phyloP scores from a whole-genome alignment of 1,140 invertebrate genomes.

The Eulimnadia texana region DNA sequence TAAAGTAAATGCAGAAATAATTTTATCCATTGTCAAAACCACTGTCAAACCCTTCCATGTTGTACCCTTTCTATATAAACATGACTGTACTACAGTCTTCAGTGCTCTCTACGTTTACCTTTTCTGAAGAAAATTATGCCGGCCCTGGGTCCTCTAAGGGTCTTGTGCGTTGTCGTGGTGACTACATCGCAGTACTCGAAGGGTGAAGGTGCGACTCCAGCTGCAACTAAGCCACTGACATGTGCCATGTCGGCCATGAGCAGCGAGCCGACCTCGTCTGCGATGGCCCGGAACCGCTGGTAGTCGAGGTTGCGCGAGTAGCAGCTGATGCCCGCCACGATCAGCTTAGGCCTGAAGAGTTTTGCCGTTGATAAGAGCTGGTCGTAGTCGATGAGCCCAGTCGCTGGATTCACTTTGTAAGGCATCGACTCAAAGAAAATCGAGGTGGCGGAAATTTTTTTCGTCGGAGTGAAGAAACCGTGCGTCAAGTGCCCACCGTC shows the following conservation, averaged over 20 bases:
- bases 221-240: constrained; percentile 79
- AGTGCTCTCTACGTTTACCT: constrained; percentile 24
- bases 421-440: constrained; percentile 98
- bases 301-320: constrained; percentile 64
- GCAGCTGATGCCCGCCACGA: constrained; percentile 83
- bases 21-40: too few relatives aligned
- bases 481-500: constrained; percentile 95
- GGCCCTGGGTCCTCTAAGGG: constrained; percentile 42
- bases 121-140: constrained; percentile 39
- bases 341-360: constrained; percentile 81
- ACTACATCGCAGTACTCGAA: constrained; percentile 91
- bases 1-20: too few relatives aligned
- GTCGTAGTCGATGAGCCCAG: constrained; percentile 91
- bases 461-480: constrained; percentile 76
- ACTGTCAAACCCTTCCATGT: too few relatives aligned
- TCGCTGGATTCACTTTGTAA: constrained; percentile 72
- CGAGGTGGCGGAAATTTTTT: constrained; percentile 92
- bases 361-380: constrained; percentile 62
- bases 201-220: constrained; percentile 69
- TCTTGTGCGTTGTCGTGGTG: constrained; percentile 52
- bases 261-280: constrained; percentile 68
- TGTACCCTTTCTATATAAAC: too few relatives aligned
- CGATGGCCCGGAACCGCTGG: constrained; percentile 73
- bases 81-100: neutral
- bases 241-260: constrained; percentile 95